Evolutionary conservation across 1,140 invertebrate species (phyloP).

Genomic region (Cyclargus thomasi): DNA sequence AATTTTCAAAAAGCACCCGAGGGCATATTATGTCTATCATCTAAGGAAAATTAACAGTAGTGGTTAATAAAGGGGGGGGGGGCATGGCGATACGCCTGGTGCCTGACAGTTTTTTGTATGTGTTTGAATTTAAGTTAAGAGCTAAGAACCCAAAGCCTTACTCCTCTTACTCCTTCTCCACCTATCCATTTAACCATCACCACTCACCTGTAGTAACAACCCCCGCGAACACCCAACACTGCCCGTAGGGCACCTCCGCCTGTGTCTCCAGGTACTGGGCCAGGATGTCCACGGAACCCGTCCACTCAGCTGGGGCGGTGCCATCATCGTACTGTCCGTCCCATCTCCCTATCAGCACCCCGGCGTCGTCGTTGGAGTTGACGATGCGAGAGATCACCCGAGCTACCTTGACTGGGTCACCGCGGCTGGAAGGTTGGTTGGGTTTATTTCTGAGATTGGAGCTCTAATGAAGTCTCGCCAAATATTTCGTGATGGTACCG

Average conservation of each 20-base stretch:
- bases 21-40: too few species aligned
- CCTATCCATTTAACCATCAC: background rate
- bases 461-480: too few species aligned
- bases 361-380: constrained; percentile 82
- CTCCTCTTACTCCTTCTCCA: too few species aligned
- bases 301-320: constrained; percentile 80
- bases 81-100: too few species aligned
- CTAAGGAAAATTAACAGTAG: too few species aligned
- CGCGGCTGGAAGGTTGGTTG: constrained; percentile 65
- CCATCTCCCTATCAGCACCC: constrained; percentile 83
- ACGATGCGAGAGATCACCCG: constrained; percentile 84
- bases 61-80: too few species aligned
- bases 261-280: constrained; percentile 77
- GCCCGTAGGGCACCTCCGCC: constrained; percentile 81
- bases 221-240: constrained; percentile 88
- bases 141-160: too few species aligned
- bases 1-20: too few species aligned
- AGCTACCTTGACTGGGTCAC: constrained; percentile 82
- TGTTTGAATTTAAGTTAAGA: too few species aligned
- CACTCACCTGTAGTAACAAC: constrained; percentile 79
- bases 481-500: too few species aligned
- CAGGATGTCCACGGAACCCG: constrained; percentile 79
- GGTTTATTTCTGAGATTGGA: background rate
- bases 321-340: constrained; percentile 83
- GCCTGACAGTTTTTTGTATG: too few species aligned